Base-by-base conservation (phyloP, 2,888 invertebrate genomes). In the Lochmaea crataegi region DNA sequence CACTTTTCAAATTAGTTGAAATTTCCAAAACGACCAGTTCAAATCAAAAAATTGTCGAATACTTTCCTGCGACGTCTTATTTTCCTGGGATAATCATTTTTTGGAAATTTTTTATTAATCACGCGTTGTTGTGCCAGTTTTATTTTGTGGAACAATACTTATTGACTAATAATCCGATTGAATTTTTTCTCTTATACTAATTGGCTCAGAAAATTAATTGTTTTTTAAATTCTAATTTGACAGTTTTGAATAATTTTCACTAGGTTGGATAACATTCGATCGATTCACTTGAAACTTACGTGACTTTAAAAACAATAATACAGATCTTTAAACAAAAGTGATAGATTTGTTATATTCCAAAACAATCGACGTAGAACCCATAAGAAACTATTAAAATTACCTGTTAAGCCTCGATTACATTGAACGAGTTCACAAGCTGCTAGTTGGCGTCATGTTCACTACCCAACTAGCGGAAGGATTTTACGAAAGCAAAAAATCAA, bases 111-210 rank as follows among this genome's bases (percentile, higher is more conserved):
- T 66, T 74, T 69, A 74, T 75, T 77, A 78, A 76, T 77, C 70
- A 41, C 74, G 75, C 78, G 76, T 76, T 69, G 75, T 73, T 77
- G 75, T 80, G 80, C 79, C 79, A 78, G 72, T 79, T 78, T 78
- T 78, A 60, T 60, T 79, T 81, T 80, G 79, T 79, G 79, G 81
- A 80, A 80, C 80, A 81, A 80, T 81, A 80, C 81, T 80, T 80
- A 79, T 81, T 80, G 77, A 80, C 80, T 76, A 79, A 76, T 73
- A 76, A 18, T 73, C 26, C 63, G 68, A 61, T 72, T 72, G 68
- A 58, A 71, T 72, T 61, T 63, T 61, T 74, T 69, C 74, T 72
- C 57, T 65, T 69, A 60, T 67, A 73, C 71, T 71, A 65, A 58
- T 74, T 48, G 38, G 56, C 58, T 56, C 26, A 18, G 45, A 65